phyloP scores from a whole-genome alignment of 92 coral and sea anemone genomes.

The Porites rus region DNA sequence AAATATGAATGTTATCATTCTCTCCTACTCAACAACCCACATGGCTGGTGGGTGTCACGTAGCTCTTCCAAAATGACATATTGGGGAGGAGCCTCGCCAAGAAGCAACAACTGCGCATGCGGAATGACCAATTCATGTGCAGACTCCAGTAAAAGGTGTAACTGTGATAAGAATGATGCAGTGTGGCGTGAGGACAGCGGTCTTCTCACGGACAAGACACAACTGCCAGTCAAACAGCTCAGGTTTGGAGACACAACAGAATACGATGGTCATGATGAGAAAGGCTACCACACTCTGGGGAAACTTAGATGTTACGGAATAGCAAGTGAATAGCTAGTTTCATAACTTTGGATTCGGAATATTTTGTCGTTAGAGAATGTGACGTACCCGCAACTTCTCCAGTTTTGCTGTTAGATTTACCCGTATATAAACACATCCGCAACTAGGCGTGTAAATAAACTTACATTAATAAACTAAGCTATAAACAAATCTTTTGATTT shows the following conservation, averaged over 20 bases:
- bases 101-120: conserved; percentile 67
- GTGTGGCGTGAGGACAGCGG: conserved; percentile 59
- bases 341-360: no score
- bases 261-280: neutral
- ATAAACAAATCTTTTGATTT: no score
- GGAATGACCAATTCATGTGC: conserved; percentile 70
- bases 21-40: neutral
- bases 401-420: no score
- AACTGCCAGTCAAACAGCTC: conserved; percentile 42
- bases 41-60: conserved; percentile 77
- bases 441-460: no score
- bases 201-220: conserved; percentile 48
- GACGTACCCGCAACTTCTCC: no score
- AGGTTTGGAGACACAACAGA: conserved; percentile 32
- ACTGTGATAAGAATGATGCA: conserved; percentile 60
- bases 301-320: neutral
- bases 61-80: conserved; percentile 50
- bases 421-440: no score
- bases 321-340: no score
- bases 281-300: neutral
- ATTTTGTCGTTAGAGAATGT: no score
- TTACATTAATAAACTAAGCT: no score
- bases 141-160: conserved; percentile 12
- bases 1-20: conserved; percentile 48
- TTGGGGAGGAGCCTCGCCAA: conserved; percentile 72